A percentile compares a stretch with the other conserved stretches of the same genome.
Evolutionary conservation across 2,113 vertebrate genomes (phyloP).

Genomic region (Prochilodus magdalenae): DNA sequence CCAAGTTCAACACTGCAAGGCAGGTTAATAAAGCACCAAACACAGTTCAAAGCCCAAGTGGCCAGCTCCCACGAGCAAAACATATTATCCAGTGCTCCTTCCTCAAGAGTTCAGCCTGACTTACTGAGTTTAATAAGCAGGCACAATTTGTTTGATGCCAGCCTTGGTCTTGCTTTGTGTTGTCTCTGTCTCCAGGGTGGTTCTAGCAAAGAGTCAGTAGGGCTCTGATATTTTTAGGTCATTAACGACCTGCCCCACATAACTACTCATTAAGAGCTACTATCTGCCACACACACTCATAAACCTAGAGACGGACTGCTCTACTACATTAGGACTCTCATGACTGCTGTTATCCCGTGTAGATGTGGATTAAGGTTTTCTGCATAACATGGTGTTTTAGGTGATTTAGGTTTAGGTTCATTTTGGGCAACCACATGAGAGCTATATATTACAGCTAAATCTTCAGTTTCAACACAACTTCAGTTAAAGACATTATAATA

Average conservation of each 20-base stretch:
- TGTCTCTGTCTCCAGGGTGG: constrained; percentile 4
- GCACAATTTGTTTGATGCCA: background rate
- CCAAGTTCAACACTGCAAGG: background rate
- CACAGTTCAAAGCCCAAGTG: background rate
- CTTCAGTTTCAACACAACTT: too few relatives aligned
- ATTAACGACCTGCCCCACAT: constrained; percentile 6
- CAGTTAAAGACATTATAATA: too few relatives aligned
- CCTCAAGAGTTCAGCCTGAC: too few relatives aligned
- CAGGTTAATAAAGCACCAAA: constrained; percentile 16
- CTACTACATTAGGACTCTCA: too few relatives aligned
- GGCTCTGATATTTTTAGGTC: constrained; percentile 44
- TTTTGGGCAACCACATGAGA: too few relatives aligned
- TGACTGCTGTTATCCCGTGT: too few relatives aligned
- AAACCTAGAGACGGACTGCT: background rate
- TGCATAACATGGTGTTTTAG: too few relatives aligned
- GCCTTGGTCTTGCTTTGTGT: constrained; percentile 2
- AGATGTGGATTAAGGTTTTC: too few relatives aligned
- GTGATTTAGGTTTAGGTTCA: too few relatives aligned
- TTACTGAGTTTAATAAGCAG: too few relatives aligned
- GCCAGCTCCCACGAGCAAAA: background rate
- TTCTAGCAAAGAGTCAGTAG: constrained; percentile 15
- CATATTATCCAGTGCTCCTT: background rate
- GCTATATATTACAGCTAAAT: too few relatives aligned
- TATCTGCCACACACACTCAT: background rate
- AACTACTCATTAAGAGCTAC: constrained; percentile 18